Evolutionary conservation across 2,888 invertebrate species (phyloP).

Genomic region (Aphrophora alni): DNA sequence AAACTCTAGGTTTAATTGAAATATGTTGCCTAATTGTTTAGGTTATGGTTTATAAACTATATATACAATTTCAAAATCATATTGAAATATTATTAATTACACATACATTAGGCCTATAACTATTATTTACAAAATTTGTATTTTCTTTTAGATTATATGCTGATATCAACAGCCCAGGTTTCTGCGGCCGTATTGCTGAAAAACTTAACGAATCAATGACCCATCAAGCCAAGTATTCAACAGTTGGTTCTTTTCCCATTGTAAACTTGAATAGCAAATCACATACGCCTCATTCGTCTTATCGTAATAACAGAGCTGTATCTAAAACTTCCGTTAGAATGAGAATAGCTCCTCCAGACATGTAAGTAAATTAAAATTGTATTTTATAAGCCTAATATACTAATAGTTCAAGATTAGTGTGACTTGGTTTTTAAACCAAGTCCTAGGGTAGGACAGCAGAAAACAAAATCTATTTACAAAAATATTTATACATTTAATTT

Average conservation of each 20-base stretch:
- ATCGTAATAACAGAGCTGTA: neutral
- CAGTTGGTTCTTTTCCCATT: conserved; percentile 37
- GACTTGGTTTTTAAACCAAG: neutral
- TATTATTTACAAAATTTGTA: neutral
- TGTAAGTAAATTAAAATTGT: too few species aligned
- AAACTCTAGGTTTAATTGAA: too few species aligned
- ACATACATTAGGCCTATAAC: neutral
- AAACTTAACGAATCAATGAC: conserved; percentile 27
- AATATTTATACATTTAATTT: too few species aligned
- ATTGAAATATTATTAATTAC: too few species aligned
- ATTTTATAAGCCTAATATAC: too few species aligned
- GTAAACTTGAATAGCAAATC: conserved; percentile 34
- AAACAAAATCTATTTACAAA: too few species aligned
- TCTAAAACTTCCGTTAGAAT: conserved; percentile 32
- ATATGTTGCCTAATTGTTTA: too few species aligned
- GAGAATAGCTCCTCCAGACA: conserved; percentile 36
- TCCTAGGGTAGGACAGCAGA: too few species aligned
- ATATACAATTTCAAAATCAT: too few species aligned
- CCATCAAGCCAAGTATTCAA: conserved; percentile 37
- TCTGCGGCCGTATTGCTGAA: conserved; percentile 38
- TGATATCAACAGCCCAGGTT: conserved; percentile 38
- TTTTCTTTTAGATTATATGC: conserved; percentile 36
- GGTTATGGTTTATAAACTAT: too few species aligned
- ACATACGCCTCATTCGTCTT: conserved; percentile 22
- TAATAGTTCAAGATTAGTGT: neutral